Conservation (phyloP, 1,140 invertebrate genomes). For the Adelges cooleyi region DNA sequence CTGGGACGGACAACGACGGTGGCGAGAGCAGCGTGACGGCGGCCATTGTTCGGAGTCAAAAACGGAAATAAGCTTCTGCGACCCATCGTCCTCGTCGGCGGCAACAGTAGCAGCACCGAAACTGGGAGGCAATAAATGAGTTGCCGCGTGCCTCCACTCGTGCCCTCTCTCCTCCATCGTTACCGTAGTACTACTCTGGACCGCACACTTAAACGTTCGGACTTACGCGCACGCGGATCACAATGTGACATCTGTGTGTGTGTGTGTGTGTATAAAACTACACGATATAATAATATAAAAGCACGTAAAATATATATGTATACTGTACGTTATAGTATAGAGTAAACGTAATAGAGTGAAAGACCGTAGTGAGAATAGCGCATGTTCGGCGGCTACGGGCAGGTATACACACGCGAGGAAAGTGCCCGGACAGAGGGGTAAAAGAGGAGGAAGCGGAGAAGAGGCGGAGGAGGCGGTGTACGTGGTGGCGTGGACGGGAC, state of each 20-base stretch:
- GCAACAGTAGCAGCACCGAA: too few relatives aligned
- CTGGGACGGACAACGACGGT: slow-evolving; percentile 4
- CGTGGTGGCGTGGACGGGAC: background rate
- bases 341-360: slow-evolving; percentile 9
- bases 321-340: background rate
- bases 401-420: background rate
- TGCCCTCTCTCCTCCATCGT: background rate
- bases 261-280: too few relatives aligned
- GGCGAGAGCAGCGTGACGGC: background rate
- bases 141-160: background rate
- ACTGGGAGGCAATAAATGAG: background rate
- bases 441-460: background rate
- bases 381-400: background rate
- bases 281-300: too few relatives aligned
- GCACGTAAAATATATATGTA: background rate
- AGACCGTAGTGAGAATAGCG: background rate
- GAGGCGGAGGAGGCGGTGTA: background rate
- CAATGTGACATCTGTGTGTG: too few relatives aligned
- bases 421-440: background rate
- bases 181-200: background rate
- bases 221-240: too few relatives aligned
- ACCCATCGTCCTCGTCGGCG: background rate
- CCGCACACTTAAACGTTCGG: background rate
- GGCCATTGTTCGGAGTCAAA: background rate
- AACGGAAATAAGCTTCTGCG: slow-evolving; percentile 4